Percentiles rank a stretch among this genome's conserved stretches.
These are phyloP conservation scores for Drosophila borealis DNA, from an alignment of 2,888 invertebrate genomes.

Conservation along the genomic window DNA sequence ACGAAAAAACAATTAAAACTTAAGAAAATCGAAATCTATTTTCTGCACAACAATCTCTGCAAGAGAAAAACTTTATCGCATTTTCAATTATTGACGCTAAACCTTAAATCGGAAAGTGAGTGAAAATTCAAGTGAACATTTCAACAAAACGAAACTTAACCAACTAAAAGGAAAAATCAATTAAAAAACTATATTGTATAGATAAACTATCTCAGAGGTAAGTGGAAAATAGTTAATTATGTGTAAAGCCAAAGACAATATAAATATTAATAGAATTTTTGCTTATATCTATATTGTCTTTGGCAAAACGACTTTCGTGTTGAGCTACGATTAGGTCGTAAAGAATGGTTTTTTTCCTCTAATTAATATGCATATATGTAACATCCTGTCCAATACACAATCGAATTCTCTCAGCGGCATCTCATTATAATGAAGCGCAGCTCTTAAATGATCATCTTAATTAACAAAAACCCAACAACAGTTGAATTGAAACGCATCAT, in stretches of 20 bases:
- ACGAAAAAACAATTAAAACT: slow-evolving; percentile 71
- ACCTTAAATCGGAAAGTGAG: slow-evolving; percentile 50
- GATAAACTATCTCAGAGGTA: slow-evolving; percentile 2
- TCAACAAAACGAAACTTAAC: slow-evolving; percentile 1
- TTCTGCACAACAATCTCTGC: slow-evolving; percentile 83
- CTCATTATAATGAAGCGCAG: slow-evolving; percentile 20
- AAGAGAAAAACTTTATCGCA: slow-evolving; percentile 81
- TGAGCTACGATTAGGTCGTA: slow-evolving; percentile 4
- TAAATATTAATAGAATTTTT: no score
- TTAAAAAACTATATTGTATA: neutral
- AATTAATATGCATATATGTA: slow-evolving; percentile 11
- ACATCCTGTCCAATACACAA: slow-evolving; percentile 38
- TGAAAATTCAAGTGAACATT: slow-evolving; percentile 21
- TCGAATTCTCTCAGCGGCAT: slow-evolving; percentile 32
- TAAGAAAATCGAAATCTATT: slow-evolving; percentile 82
- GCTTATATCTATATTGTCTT: neutral
- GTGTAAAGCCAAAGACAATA: no score
- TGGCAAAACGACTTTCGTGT: slow-evolving; percentile 8
- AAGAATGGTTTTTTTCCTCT: slow-evolving; percentile 1
- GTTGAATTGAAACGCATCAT: slow-evolving; percentile 28
- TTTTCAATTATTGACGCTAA: slow-evolving; percentile 69
- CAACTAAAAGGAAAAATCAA: neutral
- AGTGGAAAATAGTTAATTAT: slow-evolving; percentile 3
- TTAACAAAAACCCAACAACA: slow-evolving; percentile 36
- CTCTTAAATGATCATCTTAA: slow-evolving; percentile 53